Percentiles rank a stretch among this genome's conserved stretches.
Conservation (phyloP, 2,797 vertebrate genomes). For the Galago senegalensis region DNA sequence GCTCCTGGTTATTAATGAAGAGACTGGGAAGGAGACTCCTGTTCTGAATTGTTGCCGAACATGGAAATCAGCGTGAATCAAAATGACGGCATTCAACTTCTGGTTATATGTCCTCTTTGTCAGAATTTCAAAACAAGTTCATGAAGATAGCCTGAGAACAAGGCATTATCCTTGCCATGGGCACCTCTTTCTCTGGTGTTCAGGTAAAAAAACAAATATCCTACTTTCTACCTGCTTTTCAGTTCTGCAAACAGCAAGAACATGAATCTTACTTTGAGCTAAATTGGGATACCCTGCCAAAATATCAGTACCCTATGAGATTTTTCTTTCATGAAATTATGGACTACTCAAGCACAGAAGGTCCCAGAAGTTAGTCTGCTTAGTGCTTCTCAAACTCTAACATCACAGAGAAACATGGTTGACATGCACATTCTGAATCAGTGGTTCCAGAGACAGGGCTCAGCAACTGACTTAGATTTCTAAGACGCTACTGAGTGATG, state of each 20-base stretch:
- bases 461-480: background rate
- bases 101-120: background rate
- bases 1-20: background rate
- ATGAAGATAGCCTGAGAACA: background rate
- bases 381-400: background rate
- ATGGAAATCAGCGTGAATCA: background rate
- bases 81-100: background rate
- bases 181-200: background rate
- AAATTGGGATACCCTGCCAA: background rate
- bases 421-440: background rate
- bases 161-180: background rate
- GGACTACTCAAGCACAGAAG: background rate
- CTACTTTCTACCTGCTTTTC: background rate
- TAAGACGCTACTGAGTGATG: background rate
- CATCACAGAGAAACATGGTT: background rate
- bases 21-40: background rate
- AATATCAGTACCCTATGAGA: background rate
- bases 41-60: background rate
- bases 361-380: background rate
- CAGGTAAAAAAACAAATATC: background rate
- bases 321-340: background rate
- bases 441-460: background rate
- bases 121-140: background rate
- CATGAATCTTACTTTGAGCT: background rate
- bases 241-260: background rate